Percentiles rank a stretch among this genome's conserved stretches.
These are phyloP conservation scores for Thysanoteuthis rhombus DNA, from an alignment of 2,888 invertebrate species.

Conservation along the genomic window DNA sequence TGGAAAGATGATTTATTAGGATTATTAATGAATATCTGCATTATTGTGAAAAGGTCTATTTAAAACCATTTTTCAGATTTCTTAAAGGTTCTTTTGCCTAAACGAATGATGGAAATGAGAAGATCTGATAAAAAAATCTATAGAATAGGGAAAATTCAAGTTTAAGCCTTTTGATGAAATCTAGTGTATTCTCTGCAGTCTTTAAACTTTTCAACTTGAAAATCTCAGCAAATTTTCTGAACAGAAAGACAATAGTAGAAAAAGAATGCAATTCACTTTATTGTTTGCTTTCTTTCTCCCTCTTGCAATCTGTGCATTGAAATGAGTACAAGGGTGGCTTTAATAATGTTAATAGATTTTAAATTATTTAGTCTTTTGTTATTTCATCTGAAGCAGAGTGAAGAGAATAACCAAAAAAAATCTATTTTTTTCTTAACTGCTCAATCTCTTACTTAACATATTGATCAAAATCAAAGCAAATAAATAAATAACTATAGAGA, in stretches of 20 bases:
- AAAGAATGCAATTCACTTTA: not conserved
- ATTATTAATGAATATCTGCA: too few species aligned
- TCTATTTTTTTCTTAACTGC: not conserved
- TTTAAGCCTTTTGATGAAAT: too few species aligned
- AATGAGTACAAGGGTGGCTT: not conserved
- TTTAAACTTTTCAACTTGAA: not conserved
- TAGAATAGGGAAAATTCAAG: too few species aligned
- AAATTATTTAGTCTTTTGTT: not conserved
- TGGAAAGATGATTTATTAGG: too few species aligned
- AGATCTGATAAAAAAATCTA: too few species aligned
- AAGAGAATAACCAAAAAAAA: not conserved
- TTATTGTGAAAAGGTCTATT: too few species aligned
- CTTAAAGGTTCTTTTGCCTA: too few species aligned
- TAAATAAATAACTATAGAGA: not conserved
- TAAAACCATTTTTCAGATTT: too few species aligned
- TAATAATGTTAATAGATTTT: constrained; percentile 12
- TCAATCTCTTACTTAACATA: not conserved
- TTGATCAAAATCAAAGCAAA: not conserved
- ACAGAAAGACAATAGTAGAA: not conserved
- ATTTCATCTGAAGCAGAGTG: not conserved
- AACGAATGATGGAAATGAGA: too few species aligned
- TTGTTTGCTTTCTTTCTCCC: not conserved
- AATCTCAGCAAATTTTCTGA: not conserved
- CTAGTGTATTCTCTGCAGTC: not conserved
- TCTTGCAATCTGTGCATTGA: not conserved